Conservation (phyloP, 2,113 vertebrate species). For the Polypterus senegalus region DNA sequence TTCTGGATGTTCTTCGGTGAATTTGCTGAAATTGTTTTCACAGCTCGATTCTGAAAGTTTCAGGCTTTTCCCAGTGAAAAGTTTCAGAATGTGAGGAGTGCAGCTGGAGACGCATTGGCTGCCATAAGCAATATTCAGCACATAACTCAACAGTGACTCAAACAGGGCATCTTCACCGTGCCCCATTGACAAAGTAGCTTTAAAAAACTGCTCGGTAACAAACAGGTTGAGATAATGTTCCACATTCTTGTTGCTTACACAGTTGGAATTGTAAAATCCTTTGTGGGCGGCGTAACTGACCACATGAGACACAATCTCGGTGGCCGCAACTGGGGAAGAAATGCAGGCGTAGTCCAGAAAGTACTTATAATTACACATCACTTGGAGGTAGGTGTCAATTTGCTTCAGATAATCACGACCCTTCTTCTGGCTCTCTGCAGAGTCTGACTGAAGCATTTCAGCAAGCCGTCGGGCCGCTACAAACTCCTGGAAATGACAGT, state of each 20-base stretch:
- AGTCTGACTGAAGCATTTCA: slow-evolving; percentile 28
- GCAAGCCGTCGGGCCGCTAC: slow-evolving; percentile 27
- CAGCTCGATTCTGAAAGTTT: not conserved
- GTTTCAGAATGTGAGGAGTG: slow-evolving; percentile 12
- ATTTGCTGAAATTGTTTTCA: not conserved
- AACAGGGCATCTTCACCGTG: not conserved
- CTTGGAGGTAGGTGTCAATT: slow-evolving; percentile 26
- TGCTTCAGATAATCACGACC: slow-evolving; percentile 30
- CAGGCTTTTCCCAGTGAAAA: slow-evolving; percentile 10
- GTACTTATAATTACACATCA: not conserved
- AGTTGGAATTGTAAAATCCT: slow-evolving; percentile 16
- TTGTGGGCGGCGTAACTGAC: slow-evolving; percentile 21
- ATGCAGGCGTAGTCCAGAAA: slow-evolving; percentile 23
- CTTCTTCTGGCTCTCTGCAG: slow-evolving; percentile 17
- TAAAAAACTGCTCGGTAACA: rapidly evolving
- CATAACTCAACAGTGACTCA: slow-evolving; percentile 3
- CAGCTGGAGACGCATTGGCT: not conserved
- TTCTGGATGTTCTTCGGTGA: slow-evolving; percentile 23
- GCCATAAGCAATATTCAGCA: not conserved
- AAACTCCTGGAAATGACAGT: slow-evolving; percentile 32
- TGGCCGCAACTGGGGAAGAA: slow-evolving; percentile 20
- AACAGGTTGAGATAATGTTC: slow-evolving; percentile 12
- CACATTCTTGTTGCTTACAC: slow-evolving; percentile 13
- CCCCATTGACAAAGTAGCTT: not conserved
- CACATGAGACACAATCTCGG: slow-evolving; percentile 27